These are phyloP conservation scores for Euclidia mi DNA, from an alignment of 2,888 invertebrate genomes.

Conservation along the genomic window DNA sequence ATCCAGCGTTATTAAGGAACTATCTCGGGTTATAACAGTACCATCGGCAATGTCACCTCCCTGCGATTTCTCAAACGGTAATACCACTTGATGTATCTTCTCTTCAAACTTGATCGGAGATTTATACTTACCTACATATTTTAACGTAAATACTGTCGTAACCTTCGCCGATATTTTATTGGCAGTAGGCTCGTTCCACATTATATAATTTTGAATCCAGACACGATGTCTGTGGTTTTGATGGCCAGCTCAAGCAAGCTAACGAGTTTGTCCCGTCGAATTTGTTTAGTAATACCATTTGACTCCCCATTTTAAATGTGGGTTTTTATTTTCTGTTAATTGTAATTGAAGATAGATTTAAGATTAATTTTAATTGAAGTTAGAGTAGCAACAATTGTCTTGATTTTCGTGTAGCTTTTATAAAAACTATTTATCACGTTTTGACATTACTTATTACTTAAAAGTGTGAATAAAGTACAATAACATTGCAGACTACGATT, in stretches of 20 bases:
- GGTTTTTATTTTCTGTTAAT: too few relatives aligned
- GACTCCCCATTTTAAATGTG: background rate
- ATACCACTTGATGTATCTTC: conserved; percentile 67
- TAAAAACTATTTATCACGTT: too few relatives aligned
- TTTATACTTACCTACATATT: conserved; percentile 44
- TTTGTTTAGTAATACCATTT: background rate
- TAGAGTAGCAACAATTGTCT: too few relatives aligned
- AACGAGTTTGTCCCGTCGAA: background rate
- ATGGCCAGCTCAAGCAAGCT: background rate
- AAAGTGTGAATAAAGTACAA: too few relatives aligned
- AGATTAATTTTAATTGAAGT: too few relatives aligned
- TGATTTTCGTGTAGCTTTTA: too few relatives aligned
- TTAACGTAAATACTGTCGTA: conserved; percentile 37
- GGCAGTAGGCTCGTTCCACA: conserved; percentile 29
- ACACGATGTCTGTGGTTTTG: conserved; percentile 12
- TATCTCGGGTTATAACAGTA: too few relatives aligned
- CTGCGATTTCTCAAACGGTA: conserved; percentile 66
- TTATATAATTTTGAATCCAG: conserved; percentile 26
- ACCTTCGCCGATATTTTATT: conserved; percentile 37
- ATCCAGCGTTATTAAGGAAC: too few relatives aligned
- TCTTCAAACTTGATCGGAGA: conserved; percentile 58
- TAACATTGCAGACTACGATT: too few relatives aligned
- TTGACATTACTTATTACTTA: too few relatives aligned
- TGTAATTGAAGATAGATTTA: too few relatives aligned
- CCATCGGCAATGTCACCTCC: conserved; percentile 50